Percentiles rank a stretch among this genome's conserved stretches.
phyloP scores from a whole-genome alignment of 2,888 invertebrate species.

The Petrolisthes manimaculis region DNA sequence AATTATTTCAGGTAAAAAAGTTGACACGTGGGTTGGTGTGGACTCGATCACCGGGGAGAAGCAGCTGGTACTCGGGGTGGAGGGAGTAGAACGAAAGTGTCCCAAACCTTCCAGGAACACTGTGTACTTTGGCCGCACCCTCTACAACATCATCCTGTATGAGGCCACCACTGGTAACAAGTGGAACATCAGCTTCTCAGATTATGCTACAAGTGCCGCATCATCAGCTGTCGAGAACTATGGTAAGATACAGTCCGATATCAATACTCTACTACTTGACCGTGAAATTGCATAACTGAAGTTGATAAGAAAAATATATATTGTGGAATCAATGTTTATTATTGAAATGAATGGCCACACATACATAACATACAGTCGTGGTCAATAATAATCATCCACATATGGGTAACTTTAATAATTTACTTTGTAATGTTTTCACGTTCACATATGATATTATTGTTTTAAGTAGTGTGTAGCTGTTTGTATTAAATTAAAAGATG shows the following conservation, averaged over 20 bases:
- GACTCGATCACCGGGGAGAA: conserved; percentile 81
- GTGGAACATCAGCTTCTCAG: conserved; percentile 98
- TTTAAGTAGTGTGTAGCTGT: no score
- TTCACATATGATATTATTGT: no score
- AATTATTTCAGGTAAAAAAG: conserved; percentile 75
- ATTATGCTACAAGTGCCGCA: conserved; percentile 88
- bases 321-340: neutral
- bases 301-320: neutral
- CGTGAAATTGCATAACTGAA: no score
- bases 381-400: no score
- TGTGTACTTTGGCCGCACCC: conserved; percentile 65
- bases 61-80: conserved; percentile 73
- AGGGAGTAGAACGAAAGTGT: conserved; percentile 54
- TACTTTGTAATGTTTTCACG: no score
- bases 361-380: no score
- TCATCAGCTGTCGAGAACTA: conserved; percentile 53
- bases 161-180: conserved; percentile 69
- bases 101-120: conserved; percentile 57
- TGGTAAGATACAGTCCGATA: conserved; percentile 29
- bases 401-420: no score
- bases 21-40: conserved; percentile 92
- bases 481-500: no score
- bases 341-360: no score
- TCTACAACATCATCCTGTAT: conserved; percentile 65
- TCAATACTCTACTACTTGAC: no score